Conservation (phyloP, 2,113 vertebrate species). For the Phyllopteryx taeniolatus region DNA sequence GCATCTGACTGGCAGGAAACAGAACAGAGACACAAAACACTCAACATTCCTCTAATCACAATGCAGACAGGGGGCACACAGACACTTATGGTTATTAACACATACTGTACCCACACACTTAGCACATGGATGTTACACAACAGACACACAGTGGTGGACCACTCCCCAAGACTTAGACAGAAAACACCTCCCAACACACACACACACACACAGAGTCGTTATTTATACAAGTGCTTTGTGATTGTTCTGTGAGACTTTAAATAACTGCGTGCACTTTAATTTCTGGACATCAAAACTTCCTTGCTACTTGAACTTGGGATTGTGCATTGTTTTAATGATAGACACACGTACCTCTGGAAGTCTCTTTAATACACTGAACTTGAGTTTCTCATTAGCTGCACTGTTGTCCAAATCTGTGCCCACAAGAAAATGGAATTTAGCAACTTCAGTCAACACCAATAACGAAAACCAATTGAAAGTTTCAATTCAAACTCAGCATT, state of each 20-base stretch:
- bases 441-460: background rate
- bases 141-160: background rate
- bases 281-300: constrained; percentile 33
- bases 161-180: background rate
- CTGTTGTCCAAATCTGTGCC: constrained; percentile 84
- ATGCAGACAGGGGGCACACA: constrained; percentile 22
- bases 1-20: constrained; percentile 42
- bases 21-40: constrained; percentile 46
- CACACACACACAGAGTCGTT: constrained; percentile 12
- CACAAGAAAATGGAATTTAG: background rate
- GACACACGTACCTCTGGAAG: constrained; percentile 81
- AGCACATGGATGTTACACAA: constrained; percentile 50
- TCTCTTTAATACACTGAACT: constrained; percentile 85
- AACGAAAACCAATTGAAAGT: too few species aligned
- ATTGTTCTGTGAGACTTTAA: constrained; percentile 43
- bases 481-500: too few species aligned
- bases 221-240: constrained; percentile 47
- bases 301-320: constrained; percentile 20
- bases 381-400: constrained; percentile 82
- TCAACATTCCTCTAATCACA: constrained; percentile 53
- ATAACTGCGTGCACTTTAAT: constrained; percentile 56
- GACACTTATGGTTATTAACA: background rate
- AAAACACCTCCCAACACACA: constrained; percentile 8
- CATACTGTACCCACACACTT: constrained; percentile 5
- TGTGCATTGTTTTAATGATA: constrained; percentile 18